These are phyloP conservation scores for Copidosoma aretas DNA, from an alignment of 2,888 invertebrate genomes.

Conservation along the genomic window DNA sequence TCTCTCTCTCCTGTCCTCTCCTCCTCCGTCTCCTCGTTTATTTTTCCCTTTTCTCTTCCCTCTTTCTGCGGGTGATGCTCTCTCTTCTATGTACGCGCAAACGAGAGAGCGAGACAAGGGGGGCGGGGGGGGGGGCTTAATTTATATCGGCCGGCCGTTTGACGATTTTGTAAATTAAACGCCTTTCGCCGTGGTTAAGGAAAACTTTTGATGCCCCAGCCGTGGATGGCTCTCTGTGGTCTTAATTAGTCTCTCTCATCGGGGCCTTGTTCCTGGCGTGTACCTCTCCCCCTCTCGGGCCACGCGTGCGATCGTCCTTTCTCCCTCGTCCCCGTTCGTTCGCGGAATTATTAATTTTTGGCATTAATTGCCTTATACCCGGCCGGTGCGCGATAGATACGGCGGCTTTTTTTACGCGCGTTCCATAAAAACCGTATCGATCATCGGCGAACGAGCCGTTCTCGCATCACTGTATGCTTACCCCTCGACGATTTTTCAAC, in stretches of 20 bases:
- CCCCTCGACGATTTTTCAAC: too few species aligned
- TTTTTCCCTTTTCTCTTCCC: not conserved
- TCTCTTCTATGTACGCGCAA: not conserved
- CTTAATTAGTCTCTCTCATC: slow-evolving; percentile 27
- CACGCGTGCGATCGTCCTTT: too few species aligned
- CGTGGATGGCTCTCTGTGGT: slow-evolving; percentile 10
- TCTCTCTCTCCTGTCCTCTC: slow-evolving; percentile 2
- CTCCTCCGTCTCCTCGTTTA: not conserved
- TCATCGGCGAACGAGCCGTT: too few species aligned
- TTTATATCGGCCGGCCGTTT: slow-evolving; percentile 31
- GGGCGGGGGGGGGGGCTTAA: slow-evolving; percentile 12
- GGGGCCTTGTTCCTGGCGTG: not conserved
- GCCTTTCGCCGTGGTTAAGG: slow-evolving; percentile 5
- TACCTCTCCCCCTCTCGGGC: too few species aligned
- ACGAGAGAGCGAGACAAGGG: not conserved
- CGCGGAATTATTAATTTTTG: too few species aligned
- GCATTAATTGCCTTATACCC: too few species aligned
- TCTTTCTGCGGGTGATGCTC: too few species aligned
- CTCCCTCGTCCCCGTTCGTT: too few species aligned
- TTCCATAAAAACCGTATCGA: too few species aligned
- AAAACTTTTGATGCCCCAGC: slow-evolving; percentile 19
- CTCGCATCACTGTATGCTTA: too few species aligned
- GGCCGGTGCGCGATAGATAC: too few species aligned
- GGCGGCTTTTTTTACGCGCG: too few species aligned
- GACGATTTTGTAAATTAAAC: slow-evolving; percentile 37